Evolutionary conservation across 2,888 invertebrate species (phyloP).

Genomic region (Nymphalis urticae): DNA sequence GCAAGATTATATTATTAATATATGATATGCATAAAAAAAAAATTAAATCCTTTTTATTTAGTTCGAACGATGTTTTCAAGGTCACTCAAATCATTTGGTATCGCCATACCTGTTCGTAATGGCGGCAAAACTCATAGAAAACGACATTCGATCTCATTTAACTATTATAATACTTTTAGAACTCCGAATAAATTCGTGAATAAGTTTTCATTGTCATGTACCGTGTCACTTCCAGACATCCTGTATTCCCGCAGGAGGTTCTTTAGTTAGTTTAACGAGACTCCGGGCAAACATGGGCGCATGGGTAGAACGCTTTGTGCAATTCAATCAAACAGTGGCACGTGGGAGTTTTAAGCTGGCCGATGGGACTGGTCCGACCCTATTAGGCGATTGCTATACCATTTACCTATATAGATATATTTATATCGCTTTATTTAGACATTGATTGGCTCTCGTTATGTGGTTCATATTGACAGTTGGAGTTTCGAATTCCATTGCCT

Average conservation of each 20-base stretch:
- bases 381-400: slow-evolving; percentile 17
- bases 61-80: no score
- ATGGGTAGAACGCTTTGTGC: slow-evolving; percentile 50
- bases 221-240: slow-evolving; percentile 33
- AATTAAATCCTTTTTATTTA: no score
- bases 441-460: slow-evolving; percentile 16
- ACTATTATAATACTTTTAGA: neutral
- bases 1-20: no score
- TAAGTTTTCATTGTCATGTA: neutral
- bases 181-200: neutral
- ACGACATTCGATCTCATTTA: neutral
- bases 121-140: neutral
- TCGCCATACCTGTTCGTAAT: neutral
- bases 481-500: neutral
- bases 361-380: slow-evolving; percentile 23
- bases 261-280: slow-evolving; percentile 54
- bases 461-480: slow-evolving; percentile 5
- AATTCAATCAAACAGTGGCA: slow-evolving; percentile 49
- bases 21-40: no score
- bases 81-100: no score
- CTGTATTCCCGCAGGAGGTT: slow-evolving; percentile 33
- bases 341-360: slow-evolving; percentile 35
- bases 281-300: slow-evolving; percentile 47
- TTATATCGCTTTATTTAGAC: slow-evolving; percentile 9
- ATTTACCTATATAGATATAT: slow-evolving; percentile 5